Evolutionary conservation across 2,113 vertebrate genomes (phyloP).

Genomic region (Orthochromis indermauri): DNA sequence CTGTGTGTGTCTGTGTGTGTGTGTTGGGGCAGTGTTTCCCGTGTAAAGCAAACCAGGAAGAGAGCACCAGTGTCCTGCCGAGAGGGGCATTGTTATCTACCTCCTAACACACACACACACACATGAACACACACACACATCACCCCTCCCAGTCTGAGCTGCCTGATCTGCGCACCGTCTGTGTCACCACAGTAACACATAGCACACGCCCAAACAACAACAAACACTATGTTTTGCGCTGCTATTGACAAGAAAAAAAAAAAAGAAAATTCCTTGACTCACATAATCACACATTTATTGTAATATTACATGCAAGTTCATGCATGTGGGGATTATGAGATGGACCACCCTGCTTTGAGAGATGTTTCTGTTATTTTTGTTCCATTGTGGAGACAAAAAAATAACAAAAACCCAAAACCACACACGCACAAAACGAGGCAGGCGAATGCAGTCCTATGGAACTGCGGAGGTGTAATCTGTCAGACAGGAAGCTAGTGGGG

Average conservation of each 20-base stretch:
- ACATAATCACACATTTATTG: not conserved
- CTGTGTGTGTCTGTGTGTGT: slow-evolving; percentile 22
- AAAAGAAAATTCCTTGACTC: not conserved
- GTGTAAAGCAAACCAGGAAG: slow-evolving; percentile 63
- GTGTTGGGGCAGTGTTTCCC: slow-evolving; percentile 55
- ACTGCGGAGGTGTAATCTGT: slow-evolving; percentile 81
- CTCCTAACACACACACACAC: slow-evolving; percentile 21
- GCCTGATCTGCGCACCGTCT: slow-evolving; percentile 55
- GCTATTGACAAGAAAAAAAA: not conserved
- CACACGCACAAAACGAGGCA: not conserved
- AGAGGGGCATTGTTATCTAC: slow-evolving; percentile 70
- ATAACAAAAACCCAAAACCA: not conserved
- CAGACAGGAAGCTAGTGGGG: slow-evolving; percentile 79
- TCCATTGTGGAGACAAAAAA: not conserved
- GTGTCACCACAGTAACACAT: slow-evolving; percentile 50
- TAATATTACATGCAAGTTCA: not conserved
- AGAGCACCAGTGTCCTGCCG: slow-evolving; percentile 64
- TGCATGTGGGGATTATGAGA: not conserved
- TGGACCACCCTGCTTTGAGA: not conserved
- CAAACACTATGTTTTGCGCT: slow-evolving; percentile 34
- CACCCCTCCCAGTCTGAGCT: slow-evolving; percentile 37
- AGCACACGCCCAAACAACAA: slow-evolving; percentile 65
- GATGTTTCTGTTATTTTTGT: not conserved
- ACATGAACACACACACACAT: slow-evolving; percentile 8
- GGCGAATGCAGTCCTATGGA: slow-evolving; percentile 17